Percentiles rank a stretch among this genome's conserved stretches.
These are phyloP conservation scores for Oligia fasciuncula DNA, from an alignment of 2,888 invertebrate species.

Conservation along the genomic window DNA sequence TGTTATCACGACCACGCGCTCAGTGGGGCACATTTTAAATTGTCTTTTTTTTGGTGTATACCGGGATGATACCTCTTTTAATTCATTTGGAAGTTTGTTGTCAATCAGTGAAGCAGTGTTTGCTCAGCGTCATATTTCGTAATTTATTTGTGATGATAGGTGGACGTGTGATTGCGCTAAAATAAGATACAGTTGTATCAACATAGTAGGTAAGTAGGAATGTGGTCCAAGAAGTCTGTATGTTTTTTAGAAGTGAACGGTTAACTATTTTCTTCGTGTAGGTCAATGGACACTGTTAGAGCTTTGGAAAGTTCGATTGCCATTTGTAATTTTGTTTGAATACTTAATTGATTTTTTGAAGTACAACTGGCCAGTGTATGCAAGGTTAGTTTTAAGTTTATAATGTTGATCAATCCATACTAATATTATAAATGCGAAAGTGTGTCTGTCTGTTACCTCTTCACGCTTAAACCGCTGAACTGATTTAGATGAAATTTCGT, in stretches of 20 bases:
- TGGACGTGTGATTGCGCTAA: slow-evolving; percentile 15
- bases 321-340: slow-evolving; percentile 2
- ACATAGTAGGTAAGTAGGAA: slow-evolving; percentile 47
- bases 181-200: slow-evolving; percentile 22
- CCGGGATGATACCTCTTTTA: slow-evolving; percentile 44
- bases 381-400: slow-evolving; percentile 19
- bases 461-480: too few species aligned
- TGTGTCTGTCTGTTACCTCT: too few species aligned
- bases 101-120: slow-evolving; percentile 18
- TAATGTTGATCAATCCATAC: background rate
- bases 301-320: slow-evolving; percentile 45
- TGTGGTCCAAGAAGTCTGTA: slow-evolving; percentile 28
- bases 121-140: slow-evolving; percentile 13
- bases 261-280: slow-evolving; percentile 45
- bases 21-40: slow-evolving; percentile 71
- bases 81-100: slow-evolving; percentile 35
- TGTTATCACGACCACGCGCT: slow-evolving; percentile 75
- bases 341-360: background rate
- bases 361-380: background rate
- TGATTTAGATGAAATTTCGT: too few species aligned
- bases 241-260: slow-evolving; percentile 52
- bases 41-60: slow-evolving; percentile 42
- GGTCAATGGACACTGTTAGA: slow-evolving; percentile 37
- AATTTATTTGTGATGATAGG: background rate
- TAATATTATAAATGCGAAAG: too few species aligned